phyloP scores from a whole-genome alignment of 2,113 vertebrate genomes.

The Morone saxatilis region DNA sequence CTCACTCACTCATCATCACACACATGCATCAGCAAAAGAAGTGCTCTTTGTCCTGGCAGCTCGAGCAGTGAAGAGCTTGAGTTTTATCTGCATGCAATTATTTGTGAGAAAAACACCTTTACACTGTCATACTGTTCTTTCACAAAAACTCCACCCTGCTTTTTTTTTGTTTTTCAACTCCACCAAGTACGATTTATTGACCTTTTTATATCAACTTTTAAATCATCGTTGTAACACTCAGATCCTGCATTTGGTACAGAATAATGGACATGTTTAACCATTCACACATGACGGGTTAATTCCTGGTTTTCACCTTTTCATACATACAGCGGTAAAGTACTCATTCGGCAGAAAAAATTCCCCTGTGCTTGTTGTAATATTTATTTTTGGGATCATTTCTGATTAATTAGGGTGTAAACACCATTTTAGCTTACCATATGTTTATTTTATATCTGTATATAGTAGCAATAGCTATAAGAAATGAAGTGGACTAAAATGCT shows the following conservation, averaged over 20 bases:
- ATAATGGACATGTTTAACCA: background rate
- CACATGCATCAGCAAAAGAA: conserved; percentile 48
- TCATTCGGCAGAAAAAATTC: too few species aligned
- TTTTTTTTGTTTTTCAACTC: background rate
- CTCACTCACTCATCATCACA: conserved; percentile 36
- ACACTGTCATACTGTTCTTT: conserved; percentile 35
- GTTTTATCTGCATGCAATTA: conserved; percentile 55
- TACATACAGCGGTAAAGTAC: background rate
- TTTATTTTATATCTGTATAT: too few species aligned
- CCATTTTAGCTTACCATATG: background rate
- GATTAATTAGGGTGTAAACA: background rate
- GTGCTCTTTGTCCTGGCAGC: conserved; percentile 44
- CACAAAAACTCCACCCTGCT: background rate
- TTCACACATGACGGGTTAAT: background rate
- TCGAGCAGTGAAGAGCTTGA: conserved; percentile 33
- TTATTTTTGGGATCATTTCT: too few species aligned
- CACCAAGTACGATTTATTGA: conserved; percentile 13
- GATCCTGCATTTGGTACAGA: background rate
- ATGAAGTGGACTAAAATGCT: too few species aligned
- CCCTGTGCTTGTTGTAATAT: too few species aligned
- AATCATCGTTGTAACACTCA: background rate
- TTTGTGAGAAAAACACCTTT: conserved; percentile 50
- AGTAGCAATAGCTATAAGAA: background rate
- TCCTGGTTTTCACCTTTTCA: background rate
- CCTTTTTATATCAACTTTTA: background rate